Evolutionary conservation across 2,888 invertebrate species (phyloP).

Genomic region (Lagria hirta): DNA sequence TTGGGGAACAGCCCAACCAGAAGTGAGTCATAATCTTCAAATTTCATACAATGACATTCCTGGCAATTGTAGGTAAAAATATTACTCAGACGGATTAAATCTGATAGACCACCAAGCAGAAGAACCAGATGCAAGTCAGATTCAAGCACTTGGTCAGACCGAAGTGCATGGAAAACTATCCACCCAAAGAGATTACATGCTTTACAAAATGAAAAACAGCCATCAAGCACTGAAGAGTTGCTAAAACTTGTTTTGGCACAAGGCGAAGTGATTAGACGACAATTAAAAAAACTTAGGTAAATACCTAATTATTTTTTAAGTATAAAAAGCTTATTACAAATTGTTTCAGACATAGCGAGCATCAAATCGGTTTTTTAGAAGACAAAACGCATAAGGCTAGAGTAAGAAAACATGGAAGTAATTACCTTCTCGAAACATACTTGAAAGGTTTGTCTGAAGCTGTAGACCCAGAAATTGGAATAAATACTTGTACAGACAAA

Average conservation of each 20-base stretch:
- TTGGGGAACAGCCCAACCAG: slow-evolving; percentile 73
- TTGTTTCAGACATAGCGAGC: slow-evolving; percentile 58
- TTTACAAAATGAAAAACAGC: slow-evolving; percentile 52
- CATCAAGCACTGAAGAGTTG: slow-evolving; percentile 55
- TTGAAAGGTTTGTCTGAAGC: slow-evolving; percentile 61
- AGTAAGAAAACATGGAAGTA: slow-evolving; percentile 74
- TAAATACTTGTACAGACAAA: slow-evolving; percentile 59
- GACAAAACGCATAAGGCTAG: slow-evolving; percentile 74
- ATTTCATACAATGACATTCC: slow-evolving; percentile 1
- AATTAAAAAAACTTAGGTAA: slow-evolving; percentile 53
- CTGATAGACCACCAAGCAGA: slow-evolving; percentile 45
- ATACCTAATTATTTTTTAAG: not conserved
- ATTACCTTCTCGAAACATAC: slow-evolving; percentile 78
- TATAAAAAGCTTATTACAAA: too few species aligned
- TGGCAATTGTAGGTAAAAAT: slow-evolving; percentile 54
- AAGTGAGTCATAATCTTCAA: slow-evolving; percentile 53
- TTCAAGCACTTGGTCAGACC: slow-evolving; percentile 48
- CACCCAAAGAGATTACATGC: slow-evolving; percentile 53
- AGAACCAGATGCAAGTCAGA: slow-evolving; percentile 49
- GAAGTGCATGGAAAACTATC: slow-evolving; percentile 51
- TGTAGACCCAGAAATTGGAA: slow-evolving; percentile 47
- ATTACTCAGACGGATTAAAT: slow-evolving; percentile 50
- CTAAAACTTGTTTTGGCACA: slow-evolving; percentile 62
- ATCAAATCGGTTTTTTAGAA: slow-evolving; percentile 76
- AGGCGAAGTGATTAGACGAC: slow-evolving; percentile 60